These are phyloP conservation scores for Mesoclemmys tuberculata DNA, from an alignment of 2,113 vertebrate genomes.

Conservation along the genomic window DNA sequence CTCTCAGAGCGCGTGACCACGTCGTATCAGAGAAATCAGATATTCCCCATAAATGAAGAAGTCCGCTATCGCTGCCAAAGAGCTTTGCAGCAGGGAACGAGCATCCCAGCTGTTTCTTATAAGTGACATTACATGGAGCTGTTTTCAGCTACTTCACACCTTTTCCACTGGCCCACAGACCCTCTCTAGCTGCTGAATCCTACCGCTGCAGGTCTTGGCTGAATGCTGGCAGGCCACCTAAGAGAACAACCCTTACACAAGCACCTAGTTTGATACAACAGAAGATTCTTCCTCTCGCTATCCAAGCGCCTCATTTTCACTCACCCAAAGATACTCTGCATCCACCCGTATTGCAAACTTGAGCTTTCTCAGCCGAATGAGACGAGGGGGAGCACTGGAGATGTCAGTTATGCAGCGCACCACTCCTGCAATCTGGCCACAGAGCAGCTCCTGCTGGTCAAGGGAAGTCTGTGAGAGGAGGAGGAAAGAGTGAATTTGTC, in stretches of 20 bases:
- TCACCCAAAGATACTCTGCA: conserved; percentile 86
- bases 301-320: background rate
- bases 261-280: background rate
- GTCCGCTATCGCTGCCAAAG: background rate
- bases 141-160: background rate
- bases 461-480: conserved; percentile 73
- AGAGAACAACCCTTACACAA: background rate
- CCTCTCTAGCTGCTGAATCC: background rate
- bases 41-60: background rate
- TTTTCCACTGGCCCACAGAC: fast-evolving
- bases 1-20: background rate
- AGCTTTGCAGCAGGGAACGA: background rate
- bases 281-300: no score
- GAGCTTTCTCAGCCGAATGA: conserved; percentile 80
- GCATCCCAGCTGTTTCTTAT: background rate
- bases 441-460: conserved; percentile 88
- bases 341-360: conserved; percentile 83
- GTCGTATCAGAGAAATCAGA: background rate
- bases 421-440: conserved; percentile 86
- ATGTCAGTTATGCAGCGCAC: conserved; percentile 83
- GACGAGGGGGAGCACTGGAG: conserved; percentile 70
- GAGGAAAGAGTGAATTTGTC: background rate
- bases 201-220: fast-evolving
- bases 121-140: fast-evolving
- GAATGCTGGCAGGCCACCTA: background rate